Base-by-base conservation (phyloP, 2,888 invertebrate genomes). In the Drosophila mulleri region DNA sequence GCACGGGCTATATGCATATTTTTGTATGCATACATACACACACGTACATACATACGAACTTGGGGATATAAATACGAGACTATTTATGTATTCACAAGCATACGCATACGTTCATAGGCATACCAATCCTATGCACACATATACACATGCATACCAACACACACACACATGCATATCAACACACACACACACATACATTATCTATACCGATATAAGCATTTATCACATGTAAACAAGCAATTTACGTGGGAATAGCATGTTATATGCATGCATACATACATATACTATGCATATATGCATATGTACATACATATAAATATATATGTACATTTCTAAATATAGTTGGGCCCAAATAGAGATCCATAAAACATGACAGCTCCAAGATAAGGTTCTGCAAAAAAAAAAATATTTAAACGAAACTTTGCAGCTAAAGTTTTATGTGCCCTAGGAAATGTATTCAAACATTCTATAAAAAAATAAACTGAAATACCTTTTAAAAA, bases 271-370 rank as follows among this genome's bases (percentile, higher is more conserved):
- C 14, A 45, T 23, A 14, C 0, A 23, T 14, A 20, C 14, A 44
- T 20, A 18, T 42, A n/a, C n/a, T n/a, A n/a, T n/a, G n/a, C n/a
- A n/a, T n/a, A n/a, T n/a, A n/a, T n/a, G n/a, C n/a, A 41, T 41
- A 32, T 6, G 8, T 32, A 9, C 8, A 32, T 0, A 6, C 23
- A 7, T 8, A 8, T 20, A 26, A 26, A 23, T 44, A 20, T 7
- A 42, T 12, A 18, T 14, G 23, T 23, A 16, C 2, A n/a, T 48
- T 48, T n/a, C 50, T 18, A 32, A 32, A 50, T 32, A 57, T 37
- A 39, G 37, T 41, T 48, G 4, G 26, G 35, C 20, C 37, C 35
- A 65, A 67, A 23, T 23, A 42, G 20, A 41, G 2, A n/a, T 35
- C 4, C 35, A 20, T 23, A 7, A 66, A 32, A 20, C 29, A 52